Percentiles rank a stretch among this genome's conserved stretches.
phyloP scores from a whole-genome alignment of 2,888 invertebrate species.

The Tachina lurida region DNA sequence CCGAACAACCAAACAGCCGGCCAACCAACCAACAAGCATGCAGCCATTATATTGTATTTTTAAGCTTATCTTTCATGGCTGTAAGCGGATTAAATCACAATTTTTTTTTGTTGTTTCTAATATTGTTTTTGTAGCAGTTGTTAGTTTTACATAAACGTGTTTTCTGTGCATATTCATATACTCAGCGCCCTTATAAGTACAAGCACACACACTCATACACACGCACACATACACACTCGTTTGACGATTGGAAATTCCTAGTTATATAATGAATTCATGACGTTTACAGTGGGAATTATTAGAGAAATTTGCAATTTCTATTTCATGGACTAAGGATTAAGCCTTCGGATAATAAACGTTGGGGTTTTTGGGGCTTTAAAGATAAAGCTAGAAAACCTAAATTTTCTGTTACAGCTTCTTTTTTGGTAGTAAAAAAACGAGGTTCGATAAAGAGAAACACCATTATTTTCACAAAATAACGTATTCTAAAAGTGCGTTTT shows the following conservation, averaged over 20 bases:
- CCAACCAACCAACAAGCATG: not conserved
- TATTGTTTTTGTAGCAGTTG: slow-evolving; percentile 45
- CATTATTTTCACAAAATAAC: no score
- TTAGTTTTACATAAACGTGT: slow-evolving; percentile 62
- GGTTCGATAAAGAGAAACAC: no score
- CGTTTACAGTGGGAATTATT: slow-evolving; percentile 24
- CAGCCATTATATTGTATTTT: slow-evolving; percentile 50
- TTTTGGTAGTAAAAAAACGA: no score
- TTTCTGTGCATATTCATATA: slow-evolving; percentile 24
- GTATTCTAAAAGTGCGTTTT: no score
- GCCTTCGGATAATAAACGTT: no score
- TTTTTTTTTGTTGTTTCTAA: slow-evolving; percentile 58
- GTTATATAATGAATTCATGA: slow-evolving; percentile 33
- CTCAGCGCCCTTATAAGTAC: no score
- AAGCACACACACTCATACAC: not conserved
- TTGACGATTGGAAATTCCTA: slow-evolving; percentile 21
- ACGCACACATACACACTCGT: not conserved
- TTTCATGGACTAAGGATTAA: not conserved
- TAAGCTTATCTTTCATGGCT: slow-evolving; percentile 73
- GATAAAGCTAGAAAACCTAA: no score
- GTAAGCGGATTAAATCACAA: slow-evolving; percentile 74
- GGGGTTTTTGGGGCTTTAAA: no score
- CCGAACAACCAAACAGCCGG: not conserved
- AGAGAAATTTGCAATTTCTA: not conserved
- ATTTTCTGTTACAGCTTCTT: no score